Conservation (phyloP, 1,140 invertebrate species). For the Leptinotarsa lineolata region DNA sequence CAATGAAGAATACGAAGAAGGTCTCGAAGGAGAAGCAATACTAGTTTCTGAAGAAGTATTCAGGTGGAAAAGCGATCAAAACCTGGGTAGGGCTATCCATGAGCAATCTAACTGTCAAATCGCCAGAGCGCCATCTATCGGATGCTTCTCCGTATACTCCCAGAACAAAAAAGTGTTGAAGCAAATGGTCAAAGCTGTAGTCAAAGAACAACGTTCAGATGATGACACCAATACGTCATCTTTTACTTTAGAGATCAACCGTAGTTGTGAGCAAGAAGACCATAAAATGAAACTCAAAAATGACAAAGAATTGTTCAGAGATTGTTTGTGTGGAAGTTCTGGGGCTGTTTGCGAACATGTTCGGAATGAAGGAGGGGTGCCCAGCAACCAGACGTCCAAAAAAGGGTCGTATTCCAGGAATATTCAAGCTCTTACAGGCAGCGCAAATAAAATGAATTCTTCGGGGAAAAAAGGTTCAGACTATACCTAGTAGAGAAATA, state of each 20-base stretch:
- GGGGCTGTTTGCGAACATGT: neutral
- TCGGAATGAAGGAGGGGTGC: neutral
- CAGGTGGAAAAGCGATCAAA: neutral
- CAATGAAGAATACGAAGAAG: no score
- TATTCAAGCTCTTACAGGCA: neutral
- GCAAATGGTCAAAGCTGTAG: neutral
- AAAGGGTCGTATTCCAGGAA: neutral
- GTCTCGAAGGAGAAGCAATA: neutral
- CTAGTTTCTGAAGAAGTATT: neutral
- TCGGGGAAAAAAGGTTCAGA: no score
- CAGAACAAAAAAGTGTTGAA: neutral
- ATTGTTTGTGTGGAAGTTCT: conserved; percentile 10
- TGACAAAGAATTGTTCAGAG: neutral
- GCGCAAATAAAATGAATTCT: neutral
- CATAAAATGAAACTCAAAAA: neutral
- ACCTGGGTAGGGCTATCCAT: no score
- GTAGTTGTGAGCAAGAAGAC: neutral
- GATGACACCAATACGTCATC: neutral
- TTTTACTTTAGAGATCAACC: neutral
- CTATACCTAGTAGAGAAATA: no score
- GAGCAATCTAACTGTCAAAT: no score
- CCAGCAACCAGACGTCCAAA: neutral
- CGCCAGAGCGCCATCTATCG: neutral
- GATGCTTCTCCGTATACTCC: neutral
- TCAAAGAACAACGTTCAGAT: neutral